phyloP scores from a whole-genome alignment of 2,113 vertebrate genomes.

The Rhineura floridana region DNA sequence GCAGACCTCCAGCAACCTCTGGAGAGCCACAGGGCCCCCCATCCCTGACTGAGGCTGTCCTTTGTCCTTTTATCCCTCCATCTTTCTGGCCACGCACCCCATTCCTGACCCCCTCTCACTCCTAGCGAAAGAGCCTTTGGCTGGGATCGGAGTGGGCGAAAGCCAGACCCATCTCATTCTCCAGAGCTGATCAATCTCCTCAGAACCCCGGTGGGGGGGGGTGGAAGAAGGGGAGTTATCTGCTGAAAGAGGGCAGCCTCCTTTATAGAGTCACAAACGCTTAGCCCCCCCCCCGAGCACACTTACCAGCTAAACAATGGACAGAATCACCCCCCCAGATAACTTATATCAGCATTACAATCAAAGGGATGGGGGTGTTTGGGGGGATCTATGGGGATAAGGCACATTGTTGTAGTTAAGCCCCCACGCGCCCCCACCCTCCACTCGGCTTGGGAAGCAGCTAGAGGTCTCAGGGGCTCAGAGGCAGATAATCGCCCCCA shows the following conservation, averaged over 20 bases:
- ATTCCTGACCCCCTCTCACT: too few relatives aligned
- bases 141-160: not conserved
- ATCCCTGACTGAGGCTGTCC: not conserved
- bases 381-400: not conserved
- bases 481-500: not conserved
- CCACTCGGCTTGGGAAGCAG: slow-evolving; percentile 9
- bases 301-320: not conserved
- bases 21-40: not conserved
- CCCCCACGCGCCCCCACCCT: not conserved
- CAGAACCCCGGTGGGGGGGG: not conserved
- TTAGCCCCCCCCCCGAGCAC: not conserved
- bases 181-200: not conserved
- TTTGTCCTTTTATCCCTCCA: too few relatives aligned
- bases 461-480: not conserved
- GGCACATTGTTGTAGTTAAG: not conserved
- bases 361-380: not conserved
- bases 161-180: not conserved
- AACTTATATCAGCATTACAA: too few relatives aligned
- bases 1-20: too few relatives aligned
- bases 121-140: not conserved
- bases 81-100: not conserved
- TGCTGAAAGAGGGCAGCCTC: not conserved
- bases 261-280: not conserved
- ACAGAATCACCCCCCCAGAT: not conserved
- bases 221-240: not conserved